phyloP scores from a whole-genome alignment of 2,888 invertebrate genomes.

The Cephus pulcher region DNA sequence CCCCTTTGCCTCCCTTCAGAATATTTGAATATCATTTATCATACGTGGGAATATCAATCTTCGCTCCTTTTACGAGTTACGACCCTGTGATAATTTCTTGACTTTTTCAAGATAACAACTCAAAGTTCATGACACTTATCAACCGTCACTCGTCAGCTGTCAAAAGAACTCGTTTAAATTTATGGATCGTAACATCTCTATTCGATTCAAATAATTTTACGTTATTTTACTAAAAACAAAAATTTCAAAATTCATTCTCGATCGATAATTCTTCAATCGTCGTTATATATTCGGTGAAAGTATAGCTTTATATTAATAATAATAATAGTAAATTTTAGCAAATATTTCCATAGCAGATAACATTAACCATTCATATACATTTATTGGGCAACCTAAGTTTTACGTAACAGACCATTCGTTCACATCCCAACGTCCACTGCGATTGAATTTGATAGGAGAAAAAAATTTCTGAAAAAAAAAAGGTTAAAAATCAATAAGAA shows the following conservation, averaged over 20 bases:
- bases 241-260: neutral
- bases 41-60: neutral
- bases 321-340: neutral
- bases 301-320: neutral
- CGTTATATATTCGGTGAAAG: neutral
- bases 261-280: neutral
- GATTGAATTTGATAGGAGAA: neutral
- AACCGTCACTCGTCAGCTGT: neutral
- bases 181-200: neutral
- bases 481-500: neutral
- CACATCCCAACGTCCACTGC: neutral
- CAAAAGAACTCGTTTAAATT: neutral
- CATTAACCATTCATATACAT: neutral
- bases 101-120: neutral
- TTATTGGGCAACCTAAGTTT: neutral
- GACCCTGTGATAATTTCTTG: neutral
- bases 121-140: neutral
- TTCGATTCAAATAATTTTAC: neutral
- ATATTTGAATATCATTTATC: neutral
- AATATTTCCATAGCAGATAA: neutral
- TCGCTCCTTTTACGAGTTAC: neutral
- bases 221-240: neutral
- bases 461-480: too few relatives aligned
- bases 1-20: neutral
- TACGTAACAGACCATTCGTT: neutral